A percentile compares a stretch with the other conserved stretches of the same genome.
These are phyloP conservation scores for Prunella fulvescens DNA, from an alignment of 2,113 vertebrate species.

Conservation along the genomic window DNA sequence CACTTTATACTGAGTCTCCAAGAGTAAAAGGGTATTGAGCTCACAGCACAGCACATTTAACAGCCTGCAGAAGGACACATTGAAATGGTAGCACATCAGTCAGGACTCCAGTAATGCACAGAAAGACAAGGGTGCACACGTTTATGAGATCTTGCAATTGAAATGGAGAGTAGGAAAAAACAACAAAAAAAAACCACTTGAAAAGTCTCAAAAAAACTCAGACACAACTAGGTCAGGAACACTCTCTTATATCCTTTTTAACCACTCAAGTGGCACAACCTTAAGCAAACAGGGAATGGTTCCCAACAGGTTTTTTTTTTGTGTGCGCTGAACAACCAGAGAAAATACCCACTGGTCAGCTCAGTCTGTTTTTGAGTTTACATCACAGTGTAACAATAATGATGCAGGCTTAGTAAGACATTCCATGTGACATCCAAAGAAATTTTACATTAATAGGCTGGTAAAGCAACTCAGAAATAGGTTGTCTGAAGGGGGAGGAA, in stretches of 20 bases:
- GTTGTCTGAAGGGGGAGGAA: fast-evolving
- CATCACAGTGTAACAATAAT: not conserved
- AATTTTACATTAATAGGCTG: not conserved
- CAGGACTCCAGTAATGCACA: not conserved
- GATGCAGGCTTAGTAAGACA: not conserved
- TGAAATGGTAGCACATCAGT: not conserved
- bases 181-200: not conserved
- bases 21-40: conserved; percentile 85
- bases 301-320: not conserved
- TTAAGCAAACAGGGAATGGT: not conserved
- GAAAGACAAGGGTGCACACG: not conserved
- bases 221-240: not conserved
- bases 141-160: not conserved
- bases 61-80: conserved; percentile 73
- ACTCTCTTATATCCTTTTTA: not conserved
- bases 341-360: not conserved
- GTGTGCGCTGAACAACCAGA: not conserved
- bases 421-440: not conserved
- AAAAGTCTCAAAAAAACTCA: not conserved
- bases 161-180: not conserved
- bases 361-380: not conserved
- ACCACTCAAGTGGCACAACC: not conserved
- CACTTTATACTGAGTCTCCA: conserved; percentile 88
- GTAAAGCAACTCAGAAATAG: not conserved
- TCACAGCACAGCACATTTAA: conserved; percentile 88